Evolutionary conservation across 2,797 vertebrate species (phyloP), one percentile per base, ranked within the genome.

Genomic region (Furcifer pardalis): DNA sequence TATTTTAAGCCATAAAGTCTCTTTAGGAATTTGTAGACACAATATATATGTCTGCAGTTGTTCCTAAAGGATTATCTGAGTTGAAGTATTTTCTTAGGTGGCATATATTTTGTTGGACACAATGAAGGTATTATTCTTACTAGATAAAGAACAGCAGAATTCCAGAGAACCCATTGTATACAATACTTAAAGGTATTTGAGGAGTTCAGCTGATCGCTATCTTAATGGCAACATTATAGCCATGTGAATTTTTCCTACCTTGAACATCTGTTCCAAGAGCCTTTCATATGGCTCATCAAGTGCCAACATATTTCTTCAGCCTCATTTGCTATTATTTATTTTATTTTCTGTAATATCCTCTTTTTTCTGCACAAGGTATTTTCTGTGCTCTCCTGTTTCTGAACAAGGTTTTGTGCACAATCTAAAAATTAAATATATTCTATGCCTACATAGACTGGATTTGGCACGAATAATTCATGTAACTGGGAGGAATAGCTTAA

Each of bases 121-220:
- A 93, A 66, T 88, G 89, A 94, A 94, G 94, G 92, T 90, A 93
- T 94, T 71, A 37, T 71, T 95, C 85, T 93, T 93, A 78, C 84
- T 79, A 79, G 66, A 87, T 68, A 92, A 91, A 94, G 88, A 92
- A 90, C 37, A 65, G 92, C 86, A 78, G 87, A 91, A 92, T 94
- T 96, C 82, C 81, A 89, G 90, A 77, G 37, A 93, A 90, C 42
- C 77, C 12, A 87, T 59, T 88, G 80, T 86, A 82, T 91, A 73
- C 4, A 83, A 71, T 49, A 88, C 35, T 75, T 62, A 89, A 87
- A 93, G 74, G 9, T 27, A 82, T 76, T 90, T 82, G 44, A 2
- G 81, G 15, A 79, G 62, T 21, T 91, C 90, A 90, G 82, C 0
- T 91, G 77, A 88, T 90, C 68, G 79, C 63, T 89, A 86, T 40